These are phyloP conservation scores for Tenthredo amoena DNA, from an alignment of 2,888 invertebrate species.

Conservation along the genomic window DNA sequence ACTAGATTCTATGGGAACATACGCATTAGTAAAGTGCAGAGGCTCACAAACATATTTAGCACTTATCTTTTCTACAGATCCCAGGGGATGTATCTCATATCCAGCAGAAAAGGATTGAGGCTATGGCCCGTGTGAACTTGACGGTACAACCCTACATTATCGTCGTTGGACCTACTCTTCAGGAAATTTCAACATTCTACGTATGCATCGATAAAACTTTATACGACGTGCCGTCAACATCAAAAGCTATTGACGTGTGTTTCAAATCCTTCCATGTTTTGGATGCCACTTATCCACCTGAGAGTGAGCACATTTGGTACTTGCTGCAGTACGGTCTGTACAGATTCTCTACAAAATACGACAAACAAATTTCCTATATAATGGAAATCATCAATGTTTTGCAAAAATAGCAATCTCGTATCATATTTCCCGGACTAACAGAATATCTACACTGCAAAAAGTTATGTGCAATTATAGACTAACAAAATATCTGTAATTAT, in stretches of 20 bases:
- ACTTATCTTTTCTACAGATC: slow-evolving; percentile 40
- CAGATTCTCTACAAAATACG: slow-evolving; percentile 53
- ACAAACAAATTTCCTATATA: slow-evolving; percentile 52
- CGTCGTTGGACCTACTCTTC: slow-evolving; percentile 5
- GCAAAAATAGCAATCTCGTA: neutral
- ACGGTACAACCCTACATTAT: slow-evolving; percentile 32
- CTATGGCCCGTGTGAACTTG: neutral
- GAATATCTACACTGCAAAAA: neutral
- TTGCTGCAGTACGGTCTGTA: slow-evolving; percentile 57
- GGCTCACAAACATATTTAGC: neutral
- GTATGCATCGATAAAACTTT: slow-evolving; percentile 29
- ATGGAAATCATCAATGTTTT: slow-evolving; percentile 48
- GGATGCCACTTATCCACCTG: slow-evolving; percentile 56
- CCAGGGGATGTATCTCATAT: slow-evolving; percentile 47
- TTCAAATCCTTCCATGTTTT: slow-evolving; percentile 59
- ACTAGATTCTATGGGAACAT: neutral
- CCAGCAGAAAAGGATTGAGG: neutral
- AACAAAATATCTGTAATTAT: neutral
- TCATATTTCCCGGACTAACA: neutral
- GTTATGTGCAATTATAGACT: neutral
- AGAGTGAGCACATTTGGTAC: slow-evolving; percentile 59
- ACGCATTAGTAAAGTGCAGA: neutral
- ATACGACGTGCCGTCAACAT: slow-evolving; percentile 40
- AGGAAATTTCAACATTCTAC: neutral
- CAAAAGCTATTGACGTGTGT: slow-evolving; percentile 58